Percentiles rank a stretch among this genome's conserved stretches.
These are phyloP conservation scores for Eristalis tenax DNA, from an alignment of 2,888 invertebrate genomes.

Conservation along the genomic window DNA sequence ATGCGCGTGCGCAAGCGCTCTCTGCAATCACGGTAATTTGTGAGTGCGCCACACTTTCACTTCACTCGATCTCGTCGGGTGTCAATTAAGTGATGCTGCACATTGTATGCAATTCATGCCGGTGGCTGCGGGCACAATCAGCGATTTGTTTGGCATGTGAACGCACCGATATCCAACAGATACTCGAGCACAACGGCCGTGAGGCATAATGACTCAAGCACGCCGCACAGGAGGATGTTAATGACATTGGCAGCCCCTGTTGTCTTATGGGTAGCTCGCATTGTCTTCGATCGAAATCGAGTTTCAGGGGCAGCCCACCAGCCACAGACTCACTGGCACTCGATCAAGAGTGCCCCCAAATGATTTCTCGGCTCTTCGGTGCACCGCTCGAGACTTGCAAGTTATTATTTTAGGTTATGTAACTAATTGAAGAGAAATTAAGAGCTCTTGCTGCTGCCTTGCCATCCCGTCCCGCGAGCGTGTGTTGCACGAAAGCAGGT, in stretches of 20 bases:
- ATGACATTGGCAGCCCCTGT: constrained; percentile 49
- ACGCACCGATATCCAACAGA: constrained; percentile 7
- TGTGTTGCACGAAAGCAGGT: constrained; percentile 9
- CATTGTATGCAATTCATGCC: constrained; percentile 37
- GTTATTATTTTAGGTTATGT: constrained; percentile 44
- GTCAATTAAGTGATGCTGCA: constrained; percentile 56
- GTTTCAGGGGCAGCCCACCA: constrained; percentile 50
- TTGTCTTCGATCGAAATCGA: constrained; percentile 11
- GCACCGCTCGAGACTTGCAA: constrained; percentile 7
- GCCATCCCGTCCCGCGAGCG: background rate
- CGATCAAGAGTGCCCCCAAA: constrained; percentile 30
- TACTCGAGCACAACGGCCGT: constrained; percentile 1
- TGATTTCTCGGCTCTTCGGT: background rate
- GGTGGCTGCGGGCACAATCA: background rate
- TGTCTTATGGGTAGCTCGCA: constrained; percentile 19
- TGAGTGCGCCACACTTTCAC: constrained; percentile 55
- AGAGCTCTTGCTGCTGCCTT: constrained; percentile 14
- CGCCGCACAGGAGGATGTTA: constrained; percentile 12
- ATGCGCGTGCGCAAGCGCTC: constrained; percentile 2
- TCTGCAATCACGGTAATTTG: constrained; percentile 16
- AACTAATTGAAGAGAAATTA: constrained; percentile 53
- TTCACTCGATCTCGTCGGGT: constrained; percentile 21
- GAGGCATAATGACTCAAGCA: background rate
- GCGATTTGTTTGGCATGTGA: constrained; percentile 44
- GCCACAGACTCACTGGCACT: constrained; percentile 7